A percentile compares a stretch with the other conserved stretches of the same genome.
Evolutionary conservation across 2,888 invertebrate species (phyloP).

Genomic region (Philonicus albiceps): DNA sequence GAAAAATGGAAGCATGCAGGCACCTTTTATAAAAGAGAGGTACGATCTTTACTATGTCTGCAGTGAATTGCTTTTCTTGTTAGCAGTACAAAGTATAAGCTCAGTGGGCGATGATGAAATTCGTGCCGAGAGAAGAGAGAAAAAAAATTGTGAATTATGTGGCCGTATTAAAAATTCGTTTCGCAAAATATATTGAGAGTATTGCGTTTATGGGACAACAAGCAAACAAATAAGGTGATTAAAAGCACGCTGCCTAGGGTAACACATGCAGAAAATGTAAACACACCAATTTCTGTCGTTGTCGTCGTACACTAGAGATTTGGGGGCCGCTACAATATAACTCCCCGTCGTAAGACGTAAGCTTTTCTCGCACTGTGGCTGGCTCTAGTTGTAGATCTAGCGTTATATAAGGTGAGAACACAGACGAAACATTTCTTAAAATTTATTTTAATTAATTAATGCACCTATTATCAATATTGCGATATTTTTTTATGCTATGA

Average conservation of each 20-base stretch:
- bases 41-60: background rate
- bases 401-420: background rate
- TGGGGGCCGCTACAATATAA: background rate
- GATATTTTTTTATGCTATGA: background rate
- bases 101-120: background rate
- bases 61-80: background rate
- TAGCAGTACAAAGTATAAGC: background rate
- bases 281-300: background rate
- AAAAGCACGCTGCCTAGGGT: background rate
- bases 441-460: background rate
- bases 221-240: background rate
- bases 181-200: background rate
- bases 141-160: background rate
- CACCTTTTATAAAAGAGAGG: background rate
- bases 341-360: background rate
- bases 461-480: background rate
- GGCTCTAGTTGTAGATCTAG: background rate
- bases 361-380: background rate
- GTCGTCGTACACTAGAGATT: background rate
- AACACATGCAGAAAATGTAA: background rate
- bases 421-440: background rate
- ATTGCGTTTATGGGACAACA: background rate
- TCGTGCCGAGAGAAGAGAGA: background rate
- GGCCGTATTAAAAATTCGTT: background rate
- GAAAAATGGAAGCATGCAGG: background rate